Evolutionary conservation across 2,888 invertebrate species (phyloP), one percentile per base, ranked within the genome.

Genomic region (Heliconius hortense): DNA sequence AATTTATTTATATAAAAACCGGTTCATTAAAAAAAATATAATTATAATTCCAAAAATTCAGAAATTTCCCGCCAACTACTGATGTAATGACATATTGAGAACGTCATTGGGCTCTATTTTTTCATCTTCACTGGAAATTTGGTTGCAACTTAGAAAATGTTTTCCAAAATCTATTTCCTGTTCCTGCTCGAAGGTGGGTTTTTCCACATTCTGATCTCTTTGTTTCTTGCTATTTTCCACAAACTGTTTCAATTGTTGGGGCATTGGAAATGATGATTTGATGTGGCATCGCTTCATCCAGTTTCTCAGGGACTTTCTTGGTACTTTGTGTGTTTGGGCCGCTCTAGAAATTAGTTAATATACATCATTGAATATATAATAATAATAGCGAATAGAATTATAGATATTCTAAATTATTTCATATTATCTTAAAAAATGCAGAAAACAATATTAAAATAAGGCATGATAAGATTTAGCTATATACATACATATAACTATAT

Each of bases 271-370:
- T 0, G 95, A 94, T 0, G 95, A 95, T 76, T 95, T 95, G 21
- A 95, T 95, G 86, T 95, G 94, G 84, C 95, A 95, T 0, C 95
- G 88, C 80, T 95, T 95, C 95, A 95, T 95, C 95, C 95, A 95
- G 85, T 95, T 95, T 4, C 95, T 90, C 0, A 95, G 88, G 0
- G 95, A 95, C 75, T 95, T 95, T 26, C 95, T 88, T 0, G 95
- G 95, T 0, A 95, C 95, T 81, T 94, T 94, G 85, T 95, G 95
- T 0, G 95, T 94, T 82, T 95, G 95, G 0, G 95, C 95, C 76
- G 95, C 95, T 81, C 95, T 95, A 88, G 21, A 66, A 66, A 11
- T 56, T 56, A 11, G n/a, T n/a, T 11, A 11, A 48, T 48, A 48
- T 48, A 48, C 48, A 48, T 48, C 7, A 48, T 48, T 48, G 39